Conservation (phyloP, 2,113 vertebrate species). For the Sander lucioperca region DNA sequence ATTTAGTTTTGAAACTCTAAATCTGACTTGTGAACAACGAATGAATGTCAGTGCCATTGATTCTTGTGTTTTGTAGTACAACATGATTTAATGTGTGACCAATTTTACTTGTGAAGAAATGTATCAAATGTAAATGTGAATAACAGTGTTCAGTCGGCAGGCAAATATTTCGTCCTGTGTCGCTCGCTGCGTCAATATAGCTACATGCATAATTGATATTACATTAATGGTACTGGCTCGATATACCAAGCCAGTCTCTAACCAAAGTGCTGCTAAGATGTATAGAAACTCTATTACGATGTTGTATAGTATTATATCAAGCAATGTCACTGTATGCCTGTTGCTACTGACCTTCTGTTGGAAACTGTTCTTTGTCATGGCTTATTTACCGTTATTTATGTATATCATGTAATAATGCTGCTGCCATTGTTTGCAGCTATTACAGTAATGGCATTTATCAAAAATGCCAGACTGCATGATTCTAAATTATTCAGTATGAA, state of each 20-base stretch:
- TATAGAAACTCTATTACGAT: conserved; percentile 24
- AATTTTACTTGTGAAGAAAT: conserved; percentile 13
- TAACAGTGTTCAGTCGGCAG: conserved; percentile 15
- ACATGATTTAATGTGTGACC: conserved; percentile 1
- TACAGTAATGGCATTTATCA: conserved; percentile 2
- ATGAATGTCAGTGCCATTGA: conserved; percentile 27
- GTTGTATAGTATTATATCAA: conserved; percentile 15
- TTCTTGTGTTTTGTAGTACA: conserved; percentile 12
- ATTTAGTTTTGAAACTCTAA: conserved; percentile 5
- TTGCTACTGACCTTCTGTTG: conserved; percentile 6
- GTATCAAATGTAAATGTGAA: conserved; percentile 37
- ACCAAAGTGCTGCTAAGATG: conserved; percentile 74
- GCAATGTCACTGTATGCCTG: conserved; percentile 1
- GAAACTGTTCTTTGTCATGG: background rate
- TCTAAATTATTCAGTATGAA: conserved; percentile 31
- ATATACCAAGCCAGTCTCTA: conserved; percentile 31
- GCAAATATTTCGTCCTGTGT: conserved; percentile 8
- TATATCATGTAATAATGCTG: background rate
- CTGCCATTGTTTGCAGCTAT: conserved; percentile 22
- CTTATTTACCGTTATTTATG: background rate
- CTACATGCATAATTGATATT: conserved; percentile 42
- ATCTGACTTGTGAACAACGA: conserved; percentile 15
- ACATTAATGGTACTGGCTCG: conserved; percentile 16
- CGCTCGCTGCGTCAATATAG: conserved; percentile 5
- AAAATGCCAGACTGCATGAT: background rate